Evolutionary conservation across 2,888 invertebrate species (phyloP), one percentile per base, ranked within the genome.

Genomic region (Pollenia angustigena): DNA sequence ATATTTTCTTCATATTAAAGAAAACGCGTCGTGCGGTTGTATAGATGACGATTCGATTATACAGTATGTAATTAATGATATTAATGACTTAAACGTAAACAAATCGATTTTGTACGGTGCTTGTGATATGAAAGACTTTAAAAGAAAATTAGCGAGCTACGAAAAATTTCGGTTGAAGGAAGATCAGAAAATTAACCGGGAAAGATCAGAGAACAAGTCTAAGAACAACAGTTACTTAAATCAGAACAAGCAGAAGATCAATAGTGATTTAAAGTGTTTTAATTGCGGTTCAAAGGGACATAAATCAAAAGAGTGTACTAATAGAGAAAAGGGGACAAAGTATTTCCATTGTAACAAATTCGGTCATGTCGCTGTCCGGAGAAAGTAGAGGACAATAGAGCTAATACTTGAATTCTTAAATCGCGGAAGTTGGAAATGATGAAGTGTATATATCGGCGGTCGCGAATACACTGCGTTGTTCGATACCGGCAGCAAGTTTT

Each of bases 11-110:
- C 79, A 71, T 16, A 93, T 93, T 91, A 90, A 90, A 84, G 92
- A 93, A 87, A 86, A 92, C 11, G 92, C 91, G 46, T 88, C 89
- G 14, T 89, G 91, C 72, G 92, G 89, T 0, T 87, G 88, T 7
- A 88, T 93, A 16, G 91, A 93, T 87, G 90, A 90, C 48, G 90
- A 88, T 58, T 89, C 89, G 7, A 60, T 92, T 7, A 92, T 92
- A 7, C 91, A 92, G 66, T 93, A 92, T 85, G 89, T 92, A 0
- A 92, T 93, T 12, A 92, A 93, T 86, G 92, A 92, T 2, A 91
- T 93, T 11, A 78, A 81, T 0, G 91, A 91, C 54, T 23, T 82
- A 1, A 71, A 81, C n/a, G 12, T 60, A 6, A 87, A 87, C 48
- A 89, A 89, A 75, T 58, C 78, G 2, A 69, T 88, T 44, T 74